Base-by-base conservation (phyloP, 2,797 vertebrate genomes). In the Dryobates pubescens region DNA sequence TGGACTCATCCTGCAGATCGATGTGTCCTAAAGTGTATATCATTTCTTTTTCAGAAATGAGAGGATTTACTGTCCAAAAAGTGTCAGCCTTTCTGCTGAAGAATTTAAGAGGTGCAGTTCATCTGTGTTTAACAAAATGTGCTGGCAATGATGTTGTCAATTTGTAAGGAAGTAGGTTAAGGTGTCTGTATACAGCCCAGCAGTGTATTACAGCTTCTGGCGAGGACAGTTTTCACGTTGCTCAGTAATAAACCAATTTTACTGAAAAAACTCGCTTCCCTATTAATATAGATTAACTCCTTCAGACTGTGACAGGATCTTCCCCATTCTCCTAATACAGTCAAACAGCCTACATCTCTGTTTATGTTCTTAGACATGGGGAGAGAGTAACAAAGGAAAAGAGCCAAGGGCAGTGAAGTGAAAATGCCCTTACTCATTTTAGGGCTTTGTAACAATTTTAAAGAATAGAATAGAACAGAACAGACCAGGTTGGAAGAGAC, bases 11-110 rank as follows among this genome's bases (percentile, higher is more conserved):
- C 83, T 89, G 38, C 41, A 83, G 86, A 96, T 96, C 77, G 0
- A 93, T 94, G 77, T 88, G 57, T 87, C 57, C 75, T 86, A 73
- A 87, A 92, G 65, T 17, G 67, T 90, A 22, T 74, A 94, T 87
- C 78, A 92, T 95, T 92, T 84, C 88, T 82, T 81, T 93, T 86
- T 88, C 36, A 87, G 83, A 94, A 95, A 87, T 91, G 86, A 96
- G 78, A 75, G 86, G 84, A 92, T 96, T 95, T 95, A 69, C 85
- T 92, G 77, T 88, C 79, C 47, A 94, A 54, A 94, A 93, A 90
- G 67, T 89, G 81, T 92, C 88, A 96, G 41, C 69, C 64, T 92
- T 79, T 27, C 76, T 79, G 58, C 76, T 86, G 91, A 84, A 89
- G 82, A 94, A 84, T 94, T 94, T 92, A 83, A 93, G 82, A 96